A percentile compares a stretch with the other conserved stretches of the same genome.
phyloP scores from a whole-genome alignment of 2,888 invertebrate genomes.

The Acronicta alni region DNA sequence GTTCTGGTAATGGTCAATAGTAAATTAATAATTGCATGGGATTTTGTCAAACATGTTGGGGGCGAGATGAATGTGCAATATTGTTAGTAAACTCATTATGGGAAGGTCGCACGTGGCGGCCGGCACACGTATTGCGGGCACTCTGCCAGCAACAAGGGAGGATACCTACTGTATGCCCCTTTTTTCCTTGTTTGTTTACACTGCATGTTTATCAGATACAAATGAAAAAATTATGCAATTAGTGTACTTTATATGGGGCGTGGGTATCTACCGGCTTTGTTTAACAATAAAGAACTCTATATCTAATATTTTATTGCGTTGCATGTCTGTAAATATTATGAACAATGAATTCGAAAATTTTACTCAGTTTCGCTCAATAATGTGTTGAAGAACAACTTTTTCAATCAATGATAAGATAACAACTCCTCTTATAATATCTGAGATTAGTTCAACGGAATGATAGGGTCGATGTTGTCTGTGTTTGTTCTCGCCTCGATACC shows the following conservation, averaged over 20 bases:
- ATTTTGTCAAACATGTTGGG: constrained; percentile 27
- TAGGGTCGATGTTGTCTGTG: constrained; percentile 15
- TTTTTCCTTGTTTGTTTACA: constrained; percentile 51
- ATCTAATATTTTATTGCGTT: background rate
- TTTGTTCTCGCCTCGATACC: constrained; percentile 36
- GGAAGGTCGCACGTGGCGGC: constrained; percentile 64
- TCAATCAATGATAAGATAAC: no score
- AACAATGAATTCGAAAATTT: background rate
- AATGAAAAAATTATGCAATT: constrained; percentile 37
- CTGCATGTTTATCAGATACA: constrained; percentile 38
- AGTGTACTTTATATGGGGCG: constrained; percentile 4
- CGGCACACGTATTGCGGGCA: constrained; percentile 68
- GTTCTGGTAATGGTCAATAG: background rate
- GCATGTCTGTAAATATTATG: background rate
- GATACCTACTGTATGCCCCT: constrained; percentile 52
- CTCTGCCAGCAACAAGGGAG: constrained; percentile 74
- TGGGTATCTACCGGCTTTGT: background rate
- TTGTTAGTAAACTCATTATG: constrained; percentile 69
- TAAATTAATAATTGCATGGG: constrained; percentile 23
- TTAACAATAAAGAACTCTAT: background rate
- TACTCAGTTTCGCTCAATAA: background rate
- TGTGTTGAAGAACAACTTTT: background rate
- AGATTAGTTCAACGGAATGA: constrained; percentile 14
- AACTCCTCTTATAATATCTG: background rate
- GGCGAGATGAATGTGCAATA: constrained; percentile 61